Percentiles rank a stretch among this genome's conserved stretches.
phyloP scores from a whole-genome alignment of 2,797 vertebrate genomes.

The Lindbergichthys nudifrons region DNA sequence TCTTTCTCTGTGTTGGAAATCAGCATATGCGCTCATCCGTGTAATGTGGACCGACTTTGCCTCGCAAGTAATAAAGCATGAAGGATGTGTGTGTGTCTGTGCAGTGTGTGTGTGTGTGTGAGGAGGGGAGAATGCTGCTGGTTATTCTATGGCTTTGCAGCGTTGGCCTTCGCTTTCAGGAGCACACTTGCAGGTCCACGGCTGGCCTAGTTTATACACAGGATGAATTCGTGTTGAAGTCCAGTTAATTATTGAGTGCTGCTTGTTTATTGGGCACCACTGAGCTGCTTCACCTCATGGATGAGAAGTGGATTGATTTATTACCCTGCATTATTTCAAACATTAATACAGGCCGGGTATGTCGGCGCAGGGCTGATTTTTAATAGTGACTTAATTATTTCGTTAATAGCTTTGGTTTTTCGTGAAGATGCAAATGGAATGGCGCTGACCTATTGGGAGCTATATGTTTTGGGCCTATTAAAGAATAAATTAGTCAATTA shows the following conservation, averaged over 20 bases:
- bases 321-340: constrained; percentile 75
- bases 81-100: constrained; percentile 76
- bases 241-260: constrained; percentile 81
- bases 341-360: constrained; percentile 58
- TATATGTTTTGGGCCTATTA: constrained; percentile 78
- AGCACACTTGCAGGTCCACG: constrained; percentile 74
- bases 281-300: constrained; percentile 76
- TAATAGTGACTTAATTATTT: constrained; percentile 63
- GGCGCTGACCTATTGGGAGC: constrained; percentile 79
- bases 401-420: constrained; percentile 58
- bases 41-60: constrained; percentile 86
- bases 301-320: constrained; percentile 81
- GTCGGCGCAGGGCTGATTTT: constrained; percentile 41
- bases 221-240: constrained; percentile 80
- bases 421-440: constrained; percentile 63
- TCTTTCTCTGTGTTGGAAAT: constrained; percentile 78
- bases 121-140: constrained; percentile 52
- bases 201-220: constrained; percentile 78
- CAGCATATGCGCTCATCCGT: constrained; percentile 84
- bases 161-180: constrained; percentile 69
- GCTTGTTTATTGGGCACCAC: constrained; percentile 79
- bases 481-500: constrained; percentile 84
- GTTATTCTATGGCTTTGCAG: constrained; percentile 75
- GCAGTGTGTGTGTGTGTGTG: constrained; percentile 27
- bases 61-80: constrained; percentile 85